phyloP scores from a whole-genome alignment of 2,888 invertebrate genomes.

The Apoda limacodes region DNA sequence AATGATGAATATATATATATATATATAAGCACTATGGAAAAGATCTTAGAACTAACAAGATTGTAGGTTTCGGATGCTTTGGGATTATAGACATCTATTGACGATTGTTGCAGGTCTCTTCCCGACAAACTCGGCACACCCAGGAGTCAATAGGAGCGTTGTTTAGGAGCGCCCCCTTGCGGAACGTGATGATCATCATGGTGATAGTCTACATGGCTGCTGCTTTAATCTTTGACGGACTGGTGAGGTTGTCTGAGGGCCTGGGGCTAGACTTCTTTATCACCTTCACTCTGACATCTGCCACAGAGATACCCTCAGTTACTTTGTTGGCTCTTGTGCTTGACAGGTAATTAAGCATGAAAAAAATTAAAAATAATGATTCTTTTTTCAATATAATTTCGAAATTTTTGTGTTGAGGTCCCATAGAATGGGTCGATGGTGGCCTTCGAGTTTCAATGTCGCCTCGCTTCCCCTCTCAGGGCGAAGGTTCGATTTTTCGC shows the following conservation, averaged over 20 bases:
- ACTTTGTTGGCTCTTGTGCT: conserved; percentile 44
- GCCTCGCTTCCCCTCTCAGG: too few species aligned
- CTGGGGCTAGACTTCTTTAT: conserved; percentile 58
- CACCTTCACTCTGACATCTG: conserved; percentile 53
- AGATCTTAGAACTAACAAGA: too few species aligned
- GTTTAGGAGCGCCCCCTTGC: conserved; percentile 36
- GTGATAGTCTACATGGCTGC: conserved; percentile 48
- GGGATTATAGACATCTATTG: too few species aligned
- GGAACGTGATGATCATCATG: conserved; percentile 38
- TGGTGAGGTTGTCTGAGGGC: conserved; percentile 56
- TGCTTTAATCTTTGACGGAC: conserved; percentile 52
- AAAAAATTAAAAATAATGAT: neutral
- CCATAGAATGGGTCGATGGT: too few species aligned
- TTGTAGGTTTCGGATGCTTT: too few species aligned
- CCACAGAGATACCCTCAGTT: conserved; percentile 57
- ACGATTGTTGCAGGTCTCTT: conserved; percentile 33
- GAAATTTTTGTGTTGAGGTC: too few species aligned
- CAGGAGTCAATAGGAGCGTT: conserved; percentile 39
- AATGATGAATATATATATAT: too few species aligned
- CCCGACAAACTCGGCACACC: conserved; percentile 37
- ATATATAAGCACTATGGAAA: too few species aligned
- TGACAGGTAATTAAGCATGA: conserved; percentile 41
- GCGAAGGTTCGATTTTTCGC: too few species aligned
- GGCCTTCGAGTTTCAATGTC: too few species aligned
- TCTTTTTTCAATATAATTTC: neutral